Percentiles rank a stretch among this genome's conserved stretches.
phyloP scores from a whole-genome alignment of 2,113 vertebrate species.

The Taxidea taxus region DNA sequence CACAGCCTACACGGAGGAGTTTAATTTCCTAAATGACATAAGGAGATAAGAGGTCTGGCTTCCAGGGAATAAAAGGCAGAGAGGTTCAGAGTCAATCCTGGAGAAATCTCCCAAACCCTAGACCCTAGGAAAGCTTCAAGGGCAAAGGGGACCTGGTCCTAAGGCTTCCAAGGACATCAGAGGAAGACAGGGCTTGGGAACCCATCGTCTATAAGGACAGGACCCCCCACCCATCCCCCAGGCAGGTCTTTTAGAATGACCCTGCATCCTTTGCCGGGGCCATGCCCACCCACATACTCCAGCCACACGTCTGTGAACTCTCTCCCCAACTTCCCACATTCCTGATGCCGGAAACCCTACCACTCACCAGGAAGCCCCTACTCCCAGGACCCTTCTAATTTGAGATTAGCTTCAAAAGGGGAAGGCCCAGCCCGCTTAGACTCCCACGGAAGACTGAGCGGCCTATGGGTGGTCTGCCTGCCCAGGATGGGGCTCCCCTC shows the following conservation, averaged over 20 bases:
- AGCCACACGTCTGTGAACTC: background rate
- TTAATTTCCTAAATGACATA: background rate
- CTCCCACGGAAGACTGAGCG: background rate
- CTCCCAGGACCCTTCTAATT: background rate
- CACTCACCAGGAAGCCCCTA: background rate
- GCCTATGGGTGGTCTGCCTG: background rate
- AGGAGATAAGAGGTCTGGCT: background rate
- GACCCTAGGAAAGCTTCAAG: background rate
- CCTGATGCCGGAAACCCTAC: background rate
- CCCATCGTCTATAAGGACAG: background rate
- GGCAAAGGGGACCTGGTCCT: background rate
- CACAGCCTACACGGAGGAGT: background rate
- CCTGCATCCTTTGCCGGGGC: background rate
- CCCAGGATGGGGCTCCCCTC: background rate
- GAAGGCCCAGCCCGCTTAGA: background rate
- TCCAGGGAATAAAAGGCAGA: background rate
- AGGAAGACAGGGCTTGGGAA: background rate
- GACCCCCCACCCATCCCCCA: background rate
- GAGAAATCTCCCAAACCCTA: background rate
- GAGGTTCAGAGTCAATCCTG: background rate
- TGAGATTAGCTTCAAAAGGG: background rate
- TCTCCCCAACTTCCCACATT: conserved; percentile 1
- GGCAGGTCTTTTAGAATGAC: background rate
- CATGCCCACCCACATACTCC: background rate
- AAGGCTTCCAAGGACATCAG: background rate